Evolutionary conservation across 2,797 vertebrate genomes (phyloP), one percentile per base, ranked within the genome.

Genomic region (Onychomys arenicola): DNA sequence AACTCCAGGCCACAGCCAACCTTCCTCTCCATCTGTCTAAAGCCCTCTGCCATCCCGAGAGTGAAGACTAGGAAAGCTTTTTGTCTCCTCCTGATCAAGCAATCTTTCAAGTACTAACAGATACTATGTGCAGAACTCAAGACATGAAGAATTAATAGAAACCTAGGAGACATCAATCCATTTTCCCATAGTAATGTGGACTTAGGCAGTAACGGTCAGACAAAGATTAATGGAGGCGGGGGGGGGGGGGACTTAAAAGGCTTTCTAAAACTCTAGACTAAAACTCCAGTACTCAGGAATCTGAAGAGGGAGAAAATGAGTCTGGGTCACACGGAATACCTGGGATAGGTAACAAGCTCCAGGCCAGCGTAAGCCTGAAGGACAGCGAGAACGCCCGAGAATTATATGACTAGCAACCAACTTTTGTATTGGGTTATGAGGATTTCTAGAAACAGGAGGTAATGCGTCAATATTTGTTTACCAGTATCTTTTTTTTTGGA

Each of bases 71-170:
- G 69, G 67, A 16, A 83, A 32, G 25, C 23, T 96, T 87, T 87
- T 67, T 55, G 29, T 67, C 71, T 96, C 96, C 76, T 96, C 97
- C 89, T 80, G 71, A 40, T 23, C 89, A 93, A n/a, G 6, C 43
- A 81, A 88, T 76, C 71, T 75, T 94, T 89, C 23, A 90, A 89
- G 55, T 73, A 61, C 78, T 80, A 93, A 94, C 61, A 96, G 49
- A 73, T 69, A 77, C 85, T 67, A 14, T 94, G 49, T 91, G 40
- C 32, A 90, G 90, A 19, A 87, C 67, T 93, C 67, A 77, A 81
- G 69, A 94, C 17, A 86, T 29, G n/a, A 78, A 83, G 16, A n/a
- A 80, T 78, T 83, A 96, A 96, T 0, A 88, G 76, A 93, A 97
- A 93, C 6, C 25, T 57, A 75, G 34, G 19, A 93, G 12, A 69